A percentile compares a stretch with the other conserved stretches of the same genome.
phyloP scores from a whole-genome alignment of 2,888 invertebrate species.

The Nasonovia ribisnigri region DNA sequence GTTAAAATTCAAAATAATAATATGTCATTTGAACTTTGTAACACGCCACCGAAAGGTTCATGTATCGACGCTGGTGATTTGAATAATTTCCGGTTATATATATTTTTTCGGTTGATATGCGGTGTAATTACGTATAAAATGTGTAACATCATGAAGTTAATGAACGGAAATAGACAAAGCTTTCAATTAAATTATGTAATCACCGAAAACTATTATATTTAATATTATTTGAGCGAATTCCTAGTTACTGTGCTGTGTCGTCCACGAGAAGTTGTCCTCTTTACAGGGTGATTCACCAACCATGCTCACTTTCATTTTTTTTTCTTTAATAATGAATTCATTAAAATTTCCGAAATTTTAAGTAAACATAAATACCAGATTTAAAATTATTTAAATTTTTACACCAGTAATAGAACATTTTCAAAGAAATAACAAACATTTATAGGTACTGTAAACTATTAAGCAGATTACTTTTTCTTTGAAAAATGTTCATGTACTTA shows the following conservation, averaged over 20 bases:
- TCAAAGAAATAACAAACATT: neutral
- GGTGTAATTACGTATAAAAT: neutral
- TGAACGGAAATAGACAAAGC: no score
- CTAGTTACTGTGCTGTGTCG: neutral
- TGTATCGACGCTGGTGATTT: neutral
- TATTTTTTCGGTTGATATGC: neutral
- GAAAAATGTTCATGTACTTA: neutral
- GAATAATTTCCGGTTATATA: neutral
- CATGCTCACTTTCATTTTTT: neutral
- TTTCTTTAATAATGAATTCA: neutral
- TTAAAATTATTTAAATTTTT: neutral
- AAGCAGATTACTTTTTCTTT: no score
- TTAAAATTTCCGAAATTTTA: neutral
- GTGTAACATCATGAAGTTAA: neutral
- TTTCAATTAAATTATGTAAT: neutral
- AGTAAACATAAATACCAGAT: neutral
- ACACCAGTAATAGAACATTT: neutral
- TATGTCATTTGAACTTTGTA: slow-evolving; percentile 8
- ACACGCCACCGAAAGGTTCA: neutral
- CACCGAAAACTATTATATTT: neutral
- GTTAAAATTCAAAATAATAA: neutral
- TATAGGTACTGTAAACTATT: neutral
- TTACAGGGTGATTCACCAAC: neutral
- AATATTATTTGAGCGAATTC: neutral
- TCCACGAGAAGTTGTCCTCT: neutral